phyloP scores from a whole-genome alignment of 2,113 vertebrate species.

The Daboia siamensis region DNA sequence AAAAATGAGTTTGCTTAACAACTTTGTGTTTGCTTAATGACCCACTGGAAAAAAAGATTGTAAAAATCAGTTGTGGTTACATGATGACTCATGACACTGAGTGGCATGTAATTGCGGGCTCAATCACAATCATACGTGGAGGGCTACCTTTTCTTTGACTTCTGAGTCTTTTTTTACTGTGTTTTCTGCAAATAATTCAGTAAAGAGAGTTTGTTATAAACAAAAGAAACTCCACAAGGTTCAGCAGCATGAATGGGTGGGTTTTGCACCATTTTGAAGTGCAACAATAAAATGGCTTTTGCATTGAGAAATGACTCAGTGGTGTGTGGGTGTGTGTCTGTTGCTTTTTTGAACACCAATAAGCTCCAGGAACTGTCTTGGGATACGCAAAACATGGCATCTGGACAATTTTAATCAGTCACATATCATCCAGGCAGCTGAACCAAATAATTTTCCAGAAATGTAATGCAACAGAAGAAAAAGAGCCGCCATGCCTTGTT shows the following conservation, averaged over 20 bases:
- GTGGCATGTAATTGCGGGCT: not conserved
- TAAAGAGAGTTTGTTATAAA: not conserved
- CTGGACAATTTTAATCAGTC: conserved; percentile 18
- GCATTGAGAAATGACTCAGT: not conserved
- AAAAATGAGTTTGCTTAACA: not conserved
- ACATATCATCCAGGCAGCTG: conserved; percentile 22
- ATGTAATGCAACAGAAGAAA: conserved; percentile 28
- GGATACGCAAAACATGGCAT: conserved; percentile 24
- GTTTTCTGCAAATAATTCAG: not conserved
- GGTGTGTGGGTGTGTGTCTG: not conserved
- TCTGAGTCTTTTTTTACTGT: not conserved
- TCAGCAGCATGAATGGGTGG: not conserved
- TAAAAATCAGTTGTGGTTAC: not conserved
- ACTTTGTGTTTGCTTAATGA: not conserved
- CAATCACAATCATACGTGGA: not conserved
- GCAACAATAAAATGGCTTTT: not conserved
- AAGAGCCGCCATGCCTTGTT: conserved; percentile 35
- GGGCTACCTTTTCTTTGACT: not conserved
- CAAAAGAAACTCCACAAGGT: not conserved
- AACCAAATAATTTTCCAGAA: conserved; percentile 21
- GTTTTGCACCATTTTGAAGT: not conserved
- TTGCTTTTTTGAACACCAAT: not conserved
- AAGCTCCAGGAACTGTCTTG: not conserved
- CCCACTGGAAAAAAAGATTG: not conserved
- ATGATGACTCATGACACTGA: not conserved